These are phyloP conservation scores for Neoseiulus cucumeris DNA, from an alignment of 1,140 invertebrate species.

Conservation along the genomic window DNA sequence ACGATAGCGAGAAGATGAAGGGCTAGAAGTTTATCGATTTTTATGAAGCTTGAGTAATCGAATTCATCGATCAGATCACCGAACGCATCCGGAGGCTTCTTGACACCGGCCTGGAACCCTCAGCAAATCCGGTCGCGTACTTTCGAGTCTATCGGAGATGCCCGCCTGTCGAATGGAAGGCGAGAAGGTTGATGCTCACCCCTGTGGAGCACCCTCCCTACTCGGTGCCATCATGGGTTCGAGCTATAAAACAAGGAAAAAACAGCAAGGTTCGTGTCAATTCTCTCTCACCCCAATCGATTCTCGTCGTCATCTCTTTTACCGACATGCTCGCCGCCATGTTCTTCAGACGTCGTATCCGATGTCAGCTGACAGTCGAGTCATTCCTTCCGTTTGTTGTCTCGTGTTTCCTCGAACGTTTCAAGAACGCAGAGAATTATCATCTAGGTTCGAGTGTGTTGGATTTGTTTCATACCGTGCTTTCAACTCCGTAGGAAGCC, in stretches of 20 bases:
- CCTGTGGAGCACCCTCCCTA: neutral
- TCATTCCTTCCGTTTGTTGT: too few species aligned
- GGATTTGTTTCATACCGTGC: neutral
- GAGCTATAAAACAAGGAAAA: neutral
- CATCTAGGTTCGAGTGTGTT: neutral
- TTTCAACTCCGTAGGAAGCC: neutral
- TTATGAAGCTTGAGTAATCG: too few species aligned
- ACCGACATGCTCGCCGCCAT: neutral
- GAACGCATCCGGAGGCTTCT: neutral
- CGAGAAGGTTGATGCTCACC: neutral
- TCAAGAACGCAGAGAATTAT: neutral
- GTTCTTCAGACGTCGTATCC: too few species aligned
- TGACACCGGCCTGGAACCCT: neutral
- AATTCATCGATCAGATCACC: neutral
- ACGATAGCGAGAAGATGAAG: too few species aligned
- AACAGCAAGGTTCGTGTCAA: neutral
- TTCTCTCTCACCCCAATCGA: neutral
- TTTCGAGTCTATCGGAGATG: neutral
- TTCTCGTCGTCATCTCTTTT: neutral
- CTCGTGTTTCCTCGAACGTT: neutral
- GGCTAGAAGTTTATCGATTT: too few species aligned
- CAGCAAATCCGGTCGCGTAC: neutral
- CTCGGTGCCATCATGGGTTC: neutral
- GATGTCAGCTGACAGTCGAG: too few species aligned
- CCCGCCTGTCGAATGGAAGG: neutral